Base-by-base conservation (phyloP, 2,797 vertebrate genomes). In the Muscicapa striata region DNA sequence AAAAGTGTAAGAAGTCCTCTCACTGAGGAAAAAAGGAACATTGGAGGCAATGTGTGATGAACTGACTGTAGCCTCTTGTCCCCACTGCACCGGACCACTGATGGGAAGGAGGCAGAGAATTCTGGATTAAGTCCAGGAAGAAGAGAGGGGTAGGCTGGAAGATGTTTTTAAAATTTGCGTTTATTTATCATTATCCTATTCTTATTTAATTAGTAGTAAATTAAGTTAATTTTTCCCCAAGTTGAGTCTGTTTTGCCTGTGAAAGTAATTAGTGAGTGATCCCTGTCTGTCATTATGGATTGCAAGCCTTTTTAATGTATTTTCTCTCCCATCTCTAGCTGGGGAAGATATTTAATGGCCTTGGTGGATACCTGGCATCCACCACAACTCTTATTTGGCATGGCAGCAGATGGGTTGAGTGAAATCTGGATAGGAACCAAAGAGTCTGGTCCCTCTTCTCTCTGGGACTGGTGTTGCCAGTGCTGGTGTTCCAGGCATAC, bases 111-210 rank as follows among this genome's bases (percentile, higher is more conserved):
- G 40, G 13, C 29, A 54, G 32, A 58, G 10, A 74, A 77, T 22
- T 45, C 11, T 13, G 23, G 16, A 45, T 22, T 40, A 27, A 77
- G 36, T 54, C 19, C 15, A 67, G 13, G 36, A 73, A 77, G 40
- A 59, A 38, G 32, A 16, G 21, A 19, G 18, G 5, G 2, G 1
- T 4, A 3, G 18, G 2, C 1, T 2, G 3, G 3, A 21, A 54
- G 29, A 16, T 45, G 10, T 10, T 91, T 74, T 43, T 22, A 54
- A 54, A 30, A 40, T 45, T 43, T 49, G 5, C 1, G 5, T 84
- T 76, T 38, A 43, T 73, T 94, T 85, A 21, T 77, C 59, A 52
- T 43, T 57, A 32, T 48, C 24, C 5, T 67, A 32, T 49, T 52
- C 43, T 63, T 51, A 59, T 63, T 85, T 40, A 55, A 52, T 32